phyloP scores from a whole-genome alignment of 2,888 invertebrate species.

The Lasioglossum morio region DNA sequence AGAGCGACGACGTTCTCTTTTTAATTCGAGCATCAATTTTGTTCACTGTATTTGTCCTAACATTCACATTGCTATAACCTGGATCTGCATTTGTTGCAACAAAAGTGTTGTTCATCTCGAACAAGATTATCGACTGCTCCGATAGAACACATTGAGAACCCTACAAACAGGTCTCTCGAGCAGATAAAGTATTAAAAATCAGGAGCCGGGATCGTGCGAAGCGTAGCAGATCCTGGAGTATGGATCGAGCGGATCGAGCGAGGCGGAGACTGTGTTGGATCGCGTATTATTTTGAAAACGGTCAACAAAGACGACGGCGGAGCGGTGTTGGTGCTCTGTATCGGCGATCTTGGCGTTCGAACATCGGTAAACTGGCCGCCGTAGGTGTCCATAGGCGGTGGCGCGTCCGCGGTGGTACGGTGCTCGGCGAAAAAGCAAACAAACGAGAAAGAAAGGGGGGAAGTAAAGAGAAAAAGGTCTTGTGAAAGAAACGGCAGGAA shows the following conservation, averaged over 20 bases:
- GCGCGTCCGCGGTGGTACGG: conserved; percentile 37
- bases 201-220: background rate
- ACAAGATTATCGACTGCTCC: background rate
- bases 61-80: background rate
- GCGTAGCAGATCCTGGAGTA: background rate
- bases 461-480: conserved; percentile 22
- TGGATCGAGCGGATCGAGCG: background rate
- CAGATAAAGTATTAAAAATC: background rate
- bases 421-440: conserved; percentile 20
- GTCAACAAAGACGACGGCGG: background rate
- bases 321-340: background rate
- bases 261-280: background rate
- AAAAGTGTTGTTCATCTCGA: background rate
- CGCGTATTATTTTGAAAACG: background rate
- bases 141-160: background rate
- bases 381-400: conserved; percentile 51
- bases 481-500: conserved; percentile 54
- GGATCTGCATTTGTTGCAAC: background rate
- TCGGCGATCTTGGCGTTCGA: conserved; percentile 21
- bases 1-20: background rate
- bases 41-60: background rate
- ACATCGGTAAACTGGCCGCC: conserved; percentile 35
- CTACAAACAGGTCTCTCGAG: background rate
- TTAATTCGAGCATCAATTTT: too few species aligned
- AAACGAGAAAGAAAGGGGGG: background rate